phyloP scores from a whole-genome alignment of 2,888 invertebrate genomes.

The Gisinianus flammeolus region DNA sequence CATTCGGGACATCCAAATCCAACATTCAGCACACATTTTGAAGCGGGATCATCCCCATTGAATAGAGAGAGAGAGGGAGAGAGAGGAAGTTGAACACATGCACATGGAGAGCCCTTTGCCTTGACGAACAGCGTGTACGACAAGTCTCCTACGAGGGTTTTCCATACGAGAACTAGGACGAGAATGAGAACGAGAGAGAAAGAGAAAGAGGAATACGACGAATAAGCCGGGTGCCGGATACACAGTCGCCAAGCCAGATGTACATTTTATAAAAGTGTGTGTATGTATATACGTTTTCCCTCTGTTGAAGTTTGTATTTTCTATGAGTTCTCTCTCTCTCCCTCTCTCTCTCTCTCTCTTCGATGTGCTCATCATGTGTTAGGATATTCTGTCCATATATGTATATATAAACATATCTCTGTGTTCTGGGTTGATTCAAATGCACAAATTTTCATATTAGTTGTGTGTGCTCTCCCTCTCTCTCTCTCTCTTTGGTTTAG shows the following conservation, averaged over 20 bases:
- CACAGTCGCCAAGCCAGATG: constrained; percentile 36
- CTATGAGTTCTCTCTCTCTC: background rate
- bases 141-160: constrained; percentile 12
- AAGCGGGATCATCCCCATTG: background rate
- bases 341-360: background rate
- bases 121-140: background rate
- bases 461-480: background rate
- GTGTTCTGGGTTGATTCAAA: constrained; percentile 6
- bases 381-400: background rate
- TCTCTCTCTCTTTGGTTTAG: constrained; percentile 11
- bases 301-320: background rate
- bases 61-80: background rate
- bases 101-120: constrained; percentile 18
- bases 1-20: background rate
- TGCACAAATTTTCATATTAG: constrained; percentile 11
- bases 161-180: constrained; percentile 18
- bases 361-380: background rate
- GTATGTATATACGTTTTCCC: background rate
- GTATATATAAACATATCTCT: background rate
- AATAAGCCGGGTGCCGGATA: constrained; percentile 42
- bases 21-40: background rate
- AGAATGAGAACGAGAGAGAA: background rate
- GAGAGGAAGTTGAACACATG: constrained; percentile 40
- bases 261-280: constrained; percentile 18
- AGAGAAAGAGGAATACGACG: background rate